Evolutionary conservation across 2,113 vertebrate species (phyloP).

Genomic region (Scortum barcoo): DNA sequence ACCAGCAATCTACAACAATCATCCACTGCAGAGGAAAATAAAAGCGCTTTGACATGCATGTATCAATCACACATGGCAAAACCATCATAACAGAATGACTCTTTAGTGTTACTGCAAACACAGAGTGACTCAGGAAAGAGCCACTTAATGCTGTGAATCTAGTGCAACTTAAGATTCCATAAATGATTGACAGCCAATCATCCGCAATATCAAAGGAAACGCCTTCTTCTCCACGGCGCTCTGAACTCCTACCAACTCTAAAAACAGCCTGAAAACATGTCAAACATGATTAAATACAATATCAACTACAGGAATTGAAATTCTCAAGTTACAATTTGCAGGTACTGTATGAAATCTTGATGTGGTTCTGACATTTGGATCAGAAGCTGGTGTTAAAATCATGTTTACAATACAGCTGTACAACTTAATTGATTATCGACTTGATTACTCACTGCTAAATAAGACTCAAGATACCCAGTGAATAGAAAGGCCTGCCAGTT

Average conservation of each 20-base stretch:
- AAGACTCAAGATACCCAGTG: constrained; percentile 28
- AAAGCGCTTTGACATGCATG: constrained; percentile 14
- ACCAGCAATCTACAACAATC: constrained; percentile 30
- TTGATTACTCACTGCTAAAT: constrained; percentile 17
- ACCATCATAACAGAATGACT: constrained; percentile 15
- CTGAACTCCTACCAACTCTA: background rate
- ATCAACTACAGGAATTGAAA: background rate
- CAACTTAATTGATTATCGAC: constrained; percentile 25
- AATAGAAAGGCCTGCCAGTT: constrained; percentile 46
- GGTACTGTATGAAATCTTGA: constrained; percentile 10
- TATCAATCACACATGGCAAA: constrained; percentile 14
- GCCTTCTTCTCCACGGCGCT: background rate
- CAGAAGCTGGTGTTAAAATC: constrained; percentile 77
- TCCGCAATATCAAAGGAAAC: constrained; percentile 10
- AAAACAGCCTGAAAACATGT: constrained; percentile 14
- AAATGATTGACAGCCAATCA: background rate
- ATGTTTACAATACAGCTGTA: constrained; percentile 39
- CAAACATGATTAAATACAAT: constrained; percentile 6
- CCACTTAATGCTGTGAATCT: constrained; percentile 14
- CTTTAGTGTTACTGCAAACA: constrained; percentile 31
- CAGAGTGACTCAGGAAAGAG: constrained; percentile 31
- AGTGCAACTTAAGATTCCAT: constrained; percentile 12
- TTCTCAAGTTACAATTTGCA: constrained; percentile 36
- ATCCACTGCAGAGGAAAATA: constrained; percentile 43
- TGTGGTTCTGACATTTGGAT: constrained; percentile 42